Evolutionary conservation across 2,797 vertebrate species (phyloP), one percentile per base, ranked within the genome.

Genomic region (Poeciliopsis turneri): DNA sequence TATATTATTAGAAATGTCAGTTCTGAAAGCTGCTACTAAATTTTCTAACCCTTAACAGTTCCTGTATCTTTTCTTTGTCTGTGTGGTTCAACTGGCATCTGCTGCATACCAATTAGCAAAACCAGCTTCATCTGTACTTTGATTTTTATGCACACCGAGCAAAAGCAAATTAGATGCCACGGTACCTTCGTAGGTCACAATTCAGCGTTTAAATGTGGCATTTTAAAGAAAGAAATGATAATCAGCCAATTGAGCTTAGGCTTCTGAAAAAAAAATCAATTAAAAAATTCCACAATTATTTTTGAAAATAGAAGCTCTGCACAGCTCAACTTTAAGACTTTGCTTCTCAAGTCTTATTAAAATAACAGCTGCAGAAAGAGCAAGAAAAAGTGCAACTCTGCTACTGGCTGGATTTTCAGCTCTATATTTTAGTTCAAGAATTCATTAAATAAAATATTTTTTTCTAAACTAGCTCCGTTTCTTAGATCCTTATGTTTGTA

Each of bases 21-120:
- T 43, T 43, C 11, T 68, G 66, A 41, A 68, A 68, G 10, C 5
- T 68, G 66, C 9, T 25, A 43, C 10, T 41, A 20, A 41, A 25
- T 68, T 41, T 68, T 43, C 39, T 69, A 33, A 36, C 11, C 20
- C 23, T 69, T 13, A 69, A 23, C 66, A 41, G 66, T 69, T 69
- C 2, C 36, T 69, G 20, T 12, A 43, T 11, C 25, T 41, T 13
- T 12, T 39, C 39, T 41, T 69, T 69, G 33, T 41, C 64, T 68
- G 5, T 1, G 12, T 69, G 39, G 8, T 15, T 69, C n/a, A 69
- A 25, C 36, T 69, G 39, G 36, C 66, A 69, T 69, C 39, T 69
- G 36, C 66, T 43, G 66, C 66, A 69, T 41, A 25, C 66, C 39
- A 43, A 43, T 69, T 69, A 69, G 66, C 64, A 69, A 25, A 69